Conservation (phyloP, 2,113 vertebrate species). For the Lethenteron camtschaticum region DNA sequence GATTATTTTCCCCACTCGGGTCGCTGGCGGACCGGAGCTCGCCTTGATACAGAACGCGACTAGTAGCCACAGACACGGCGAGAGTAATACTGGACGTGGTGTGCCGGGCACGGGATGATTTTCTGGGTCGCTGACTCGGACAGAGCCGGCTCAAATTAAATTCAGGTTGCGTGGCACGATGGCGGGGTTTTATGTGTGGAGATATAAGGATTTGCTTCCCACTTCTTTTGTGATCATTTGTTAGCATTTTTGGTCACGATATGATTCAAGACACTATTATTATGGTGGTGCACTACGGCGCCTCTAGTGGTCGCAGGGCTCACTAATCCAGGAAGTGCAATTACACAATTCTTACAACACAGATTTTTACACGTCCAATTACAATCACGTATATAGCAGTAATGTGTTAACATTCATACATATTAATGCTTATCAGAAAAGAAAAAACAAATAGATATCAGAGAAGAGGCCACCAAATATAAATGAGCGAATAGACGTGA, state of each 20-base stretch:
- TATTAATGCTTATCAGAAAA: not conserved
- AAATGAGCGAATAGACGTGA: not conserved
- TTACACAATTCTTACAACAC: not conserved
- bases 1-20: not conserved
- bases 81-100: not conserved
- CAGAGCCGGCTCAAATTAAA: not conserved
- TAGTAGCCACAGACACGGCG: not conserved
- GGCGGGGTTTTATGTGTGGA: too few species aligned
- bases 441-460: not conserved
- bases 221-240: too few species aligned
- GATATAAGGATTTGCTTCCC: too few species aligned
- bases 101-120: not conserved
- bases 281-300: too few species aligned
- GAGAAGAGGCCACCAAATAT: too few species aligned
- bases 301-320: too few species aligned
- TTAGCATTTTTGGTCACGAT: too few species aligned
- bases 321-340: too few species aligned
- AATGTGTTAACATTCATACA: not conserved
- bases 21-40: not conserved
- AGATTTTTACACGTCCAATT: not conserved
- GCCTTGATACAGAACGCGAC: not conserved
- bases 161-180: too few species aligned
- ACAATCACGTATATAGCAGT: not conserved
- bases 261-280: too few species aligned
- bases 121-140: not conserved